A percentile compares a stretch with the other conserved stretches of the same genome.
Evolutionary conservation across 2,113 vertebrate species (phyloP).

Genomic region (Bombycilla garrulus): DNA sequence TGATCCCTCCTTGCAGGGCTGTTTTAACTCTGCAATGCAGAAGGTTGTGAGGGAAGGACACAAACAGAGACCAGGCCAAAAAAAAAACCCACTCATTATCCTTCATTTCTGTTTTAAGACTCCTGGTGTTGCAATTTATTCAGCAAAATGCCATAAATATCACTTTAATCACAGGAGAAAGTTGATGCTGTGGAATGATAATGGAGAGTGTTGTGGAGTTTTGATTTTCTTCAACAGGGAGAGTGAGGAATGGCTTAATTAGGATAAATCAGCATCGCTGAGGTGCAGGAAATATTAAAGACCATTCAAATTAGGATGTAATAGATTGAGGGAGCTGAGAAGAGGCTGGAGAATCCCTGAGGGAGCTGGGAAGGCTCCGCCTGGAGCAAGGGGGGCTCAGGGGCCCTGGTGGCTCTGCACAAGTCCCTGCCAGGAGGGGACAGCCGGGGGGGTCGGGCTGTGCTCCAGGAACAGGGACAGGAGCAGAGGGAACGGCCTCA

Average conservation of each 20-base stretch:
- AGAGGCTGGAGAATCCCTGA: no score
- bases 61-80: background rate
- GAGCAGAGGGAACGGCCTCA: background rate
- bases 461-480: background rate
- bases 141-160: background rate
- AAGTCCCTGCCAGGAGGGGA: background rate
- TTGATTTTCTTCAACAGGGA: background rate
- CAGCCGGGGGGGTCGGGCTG: background rate
- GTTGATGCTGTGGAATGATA: background rate
- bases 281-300: background rate
- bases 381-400: background rate
- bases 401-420: background rate
- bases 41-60: background rate
- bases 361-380: background rate
- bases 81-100: background rate
- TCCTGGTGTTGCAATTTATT: background rate
- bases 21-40: background rate
- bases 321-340: background rate
- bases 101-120: background rate
- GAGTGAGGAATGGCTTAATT: background rate
- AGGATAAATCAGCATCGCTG: background rate
- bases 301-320: background rate
- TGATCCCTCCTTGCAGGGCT: background rate
- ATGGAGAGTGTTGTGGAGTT: background rate
- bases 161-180: background rate